These are phyloP conservation scores for Strongylocentrotus purpuratus DNA, from an alignment of 35 echinoderm and acorn worm species.

Conservation along the genomic window DNA sequence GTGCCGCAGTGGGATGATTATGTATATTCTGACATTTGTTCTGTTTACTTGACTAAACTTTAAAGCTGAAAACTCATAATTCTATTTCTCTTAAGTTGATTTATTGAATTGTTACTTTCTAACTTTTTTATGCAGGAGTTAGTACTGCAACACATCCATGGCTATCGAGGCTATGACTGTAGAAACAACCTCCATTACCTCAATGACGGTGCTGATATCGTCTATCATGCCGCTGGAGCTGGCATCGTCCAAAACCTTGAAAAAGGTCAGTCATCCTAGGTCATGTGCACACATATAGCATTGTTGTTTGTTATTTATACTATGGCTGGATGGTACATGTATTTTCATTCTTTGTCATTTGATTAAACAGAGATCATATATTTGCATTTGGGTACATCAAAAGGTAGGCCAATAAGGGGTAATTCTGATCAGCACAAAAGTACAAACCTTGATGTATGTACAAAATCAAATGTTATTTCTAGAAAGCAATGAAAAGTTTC, in stretches of 20 bases:
- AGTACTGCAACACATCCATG: constrained; percentile 79
- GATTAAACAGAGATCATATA: no score
- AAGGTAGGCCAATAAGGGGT: background rate
- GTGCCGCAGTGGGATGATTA: no score
- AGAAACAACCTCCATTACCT: constrained; percentile 94
- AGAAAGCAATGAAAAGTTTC: background rate
- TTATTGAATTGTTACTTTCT: background rate
- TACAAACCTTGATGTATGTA: background rate
- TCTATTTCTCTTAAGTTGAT: no score
- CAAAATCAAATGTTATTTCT: background rate
- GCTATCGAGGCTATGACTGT: constrained; percentile 95
- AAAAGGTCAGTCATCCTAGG: constrained; percentile 57
- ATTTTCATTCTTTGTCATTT: no score
- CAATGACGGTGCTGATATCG: constrained; percentile 93
- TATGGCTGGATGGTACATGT: no score
- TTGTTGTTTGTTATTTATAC: no score
- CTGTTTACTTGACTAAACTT: background rate
- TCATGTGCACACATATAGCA: no score
- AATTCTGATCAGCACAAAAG: background rate
- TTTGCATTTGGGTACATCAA: background rate
- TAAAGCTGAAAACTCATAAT: background rate
- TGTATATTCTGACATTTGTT: background rate
- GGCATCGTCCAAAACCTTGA: constrained; percentile 94
- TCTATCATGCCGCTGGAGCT: constrained; percentile 96
- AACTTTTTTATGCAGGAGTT: constrained; percentile 62